phyloP scores from a whole-genome alignment of 2,797 vertebrate species.

The Podarcis lilfordi region DNA sequence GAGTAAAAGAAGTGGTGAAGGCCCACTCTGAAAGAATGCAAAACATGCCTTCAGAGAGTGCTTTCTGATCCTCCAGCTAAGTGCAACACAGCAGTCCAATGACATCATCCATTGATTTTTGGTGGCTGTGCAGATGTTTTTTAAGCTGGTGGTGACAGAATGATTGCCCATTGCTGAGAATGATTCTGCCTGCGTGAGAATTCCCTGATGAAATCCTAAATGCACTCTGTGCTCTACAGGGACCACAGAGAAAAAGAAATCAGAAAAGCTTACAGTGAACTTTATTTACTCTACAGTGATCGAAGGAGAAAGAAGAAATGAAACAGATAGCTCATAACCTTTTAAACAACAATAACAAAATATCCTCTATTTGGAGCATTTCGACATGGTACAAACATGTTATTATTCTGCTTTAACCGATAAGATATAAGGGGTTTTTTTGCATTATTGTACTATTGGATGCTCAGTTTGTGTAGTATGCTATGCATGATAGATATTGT shows the following conservation, averaged over 20 bases:
- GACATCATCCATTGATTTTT: neutral
- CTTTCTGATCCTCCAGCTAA: neutral
- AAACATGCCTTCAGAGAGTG: neutral
- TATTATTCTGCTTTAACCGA: neutral
- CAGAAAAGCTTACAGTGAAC: neutral
- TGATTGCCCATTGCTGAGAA: neutral
- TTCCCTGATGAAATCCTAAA: conserved; percentile 6
- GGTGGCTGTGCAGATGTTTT: neutral
- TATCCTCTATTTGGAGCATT: neutral
- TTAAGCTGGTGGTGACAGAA: neutral
- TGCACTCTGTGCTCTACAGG: neutral
- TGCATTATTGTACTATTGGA: neutral
- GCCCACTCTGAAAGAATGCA: neutral
- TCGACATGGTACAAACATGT: neutral
- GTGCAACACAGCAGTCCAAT: neutral
- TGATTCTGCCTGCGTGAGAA: neutral
- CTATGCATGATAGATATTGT: neutral
- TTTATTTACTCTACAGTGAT: neutral
- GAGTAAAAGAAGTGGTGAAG: neutral
- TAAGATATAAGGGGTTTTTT: neutral
- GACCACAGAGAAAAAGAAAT: neutral
- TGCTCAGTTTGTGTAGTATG: neutral
- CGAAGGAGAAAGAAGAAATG: neutral
- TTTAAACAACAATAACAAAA: neutral
- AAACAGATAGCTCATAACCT: neutral